Conservation (phyloP, 2,888 invertebrate species). For the Cryptosula pallasiana region DNA sequence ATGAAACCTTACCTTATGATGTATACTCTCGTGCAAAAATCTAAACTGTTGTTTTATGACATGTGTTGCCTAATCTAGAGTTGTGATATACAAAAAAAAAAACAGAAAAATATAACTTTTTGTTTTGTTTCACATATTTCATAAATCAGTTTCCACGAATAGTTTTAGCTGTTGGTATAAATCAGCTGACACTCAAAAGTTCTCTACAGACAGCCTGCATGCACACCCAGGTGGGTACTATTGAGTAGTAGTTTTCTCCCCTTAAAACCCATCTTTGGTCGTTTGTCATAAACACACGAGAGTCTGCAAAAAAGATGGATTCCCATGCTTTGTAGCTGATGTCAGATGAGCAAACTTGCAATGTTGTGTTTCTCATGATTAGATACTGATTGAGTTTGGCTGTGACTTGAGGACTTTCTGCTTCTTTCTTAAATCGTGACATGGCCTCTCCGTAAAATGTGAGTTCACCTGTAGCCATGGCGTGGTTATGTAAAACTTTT, state of each 20-base stretch:
- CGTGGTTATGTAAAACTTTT: background rate
- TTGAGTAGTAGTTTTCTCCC: background rate
- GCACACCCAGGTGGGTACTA: background rate
- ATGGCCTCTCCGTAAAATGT: background rate
- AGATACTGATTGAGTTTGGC: background rate
- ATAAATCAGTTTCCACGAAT: too few species aligned
- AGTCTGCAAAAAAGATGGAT: background rate
- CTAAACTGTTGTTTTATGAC: too few species aligned
- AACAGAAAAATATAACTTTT: too few species aligned
- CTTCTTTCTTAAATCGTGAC: background rate
- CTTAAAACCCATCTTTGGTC: background rate
- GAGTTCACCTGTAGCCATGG: background rate
- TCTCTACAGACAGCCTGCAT: constrained; percentile 7
- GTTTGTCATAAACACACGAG: background rate
- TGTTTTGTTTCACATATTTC: too few species aligned
- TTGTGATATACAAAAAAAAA: too few species aligned
- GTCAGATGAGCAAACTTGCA: background rate
- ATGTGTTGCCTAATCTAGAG: too few species aligned
- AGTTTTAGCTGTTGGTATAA: too few species aligned
- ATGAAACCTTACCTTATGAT: too few species aligned
- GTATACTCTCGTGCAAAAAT: too few species aligned
- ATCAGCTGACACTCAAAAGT: background rate
- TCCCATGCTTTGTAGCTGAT: background rate
- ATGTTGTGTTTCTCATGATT: background rate
- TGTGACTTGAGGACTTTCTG: background rate